Conservation (phyloP, 1,140 invertebrate genomes). For the Charaxes varanes region DNA sequence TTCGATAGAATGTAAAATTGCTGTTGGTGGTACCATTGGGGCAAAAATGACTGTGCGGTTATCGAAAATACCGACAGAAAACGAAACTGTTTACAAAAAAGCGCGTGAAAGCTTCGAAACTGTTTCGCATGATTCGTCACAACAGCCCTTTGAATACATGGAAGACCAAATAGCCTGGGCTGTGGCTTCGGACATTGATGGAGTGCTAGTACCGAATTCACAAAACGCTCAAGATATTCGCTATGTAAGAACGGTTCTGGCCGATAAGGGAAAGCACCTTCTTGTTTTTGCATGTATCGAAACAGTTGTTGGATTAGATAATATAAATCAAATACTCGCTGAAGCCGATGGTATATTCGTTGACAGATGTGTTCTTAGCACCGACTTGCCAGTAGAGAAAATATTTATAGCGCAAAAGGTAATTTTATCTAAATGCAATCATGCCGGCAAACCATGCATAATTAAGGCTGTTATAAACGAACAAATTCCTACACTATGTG, state of each 20-base stretch:
- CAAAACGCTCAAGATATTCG: conserved; percentile 46
- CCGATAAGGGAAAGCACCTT: conserved; percentile 62
- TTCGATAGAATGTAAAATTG: conserved; percentile 54
- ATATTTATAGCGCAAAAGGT: conserved; percentile 85
- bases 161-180: conserved; percentile 62
- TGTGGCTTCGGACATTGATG: conserved; percentile 53
- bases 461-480: conserved; percentile 80
- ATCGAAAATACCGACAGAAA: conserved; percentile 44
- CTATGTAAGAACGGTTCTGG: conserved; percentile 40
- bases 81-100: conserved; percentile 24
- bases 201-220: conserved; percentile 46
- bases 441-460: conserved; percentile 76
- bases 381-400: conserved; percentile 85
- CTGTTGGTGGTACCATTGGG: conserved; percentile 44
- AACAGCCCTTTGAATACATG: conserved; percentile 53
- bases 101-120: conserved; percentile 33
- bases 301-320: conserved; percentile 79
- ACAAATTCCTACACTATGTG: conserved; percentile 74
- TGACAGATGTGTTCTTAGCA: conserved; percentile 79
- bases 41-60: conserved; percentile 60
- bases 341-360: conserved; percentile 81
- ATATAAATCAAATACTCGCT: conserved; percentile 79
- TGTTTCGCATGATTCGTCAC: conserved; percentile 33
- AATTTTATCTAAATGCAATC: conserved; percentile 79
- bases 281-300: conserved; percentile 77